phyloP scores from a whole-genome alignment of 2,888 invertebrate species.

The Acronicta leporina region DNA sequence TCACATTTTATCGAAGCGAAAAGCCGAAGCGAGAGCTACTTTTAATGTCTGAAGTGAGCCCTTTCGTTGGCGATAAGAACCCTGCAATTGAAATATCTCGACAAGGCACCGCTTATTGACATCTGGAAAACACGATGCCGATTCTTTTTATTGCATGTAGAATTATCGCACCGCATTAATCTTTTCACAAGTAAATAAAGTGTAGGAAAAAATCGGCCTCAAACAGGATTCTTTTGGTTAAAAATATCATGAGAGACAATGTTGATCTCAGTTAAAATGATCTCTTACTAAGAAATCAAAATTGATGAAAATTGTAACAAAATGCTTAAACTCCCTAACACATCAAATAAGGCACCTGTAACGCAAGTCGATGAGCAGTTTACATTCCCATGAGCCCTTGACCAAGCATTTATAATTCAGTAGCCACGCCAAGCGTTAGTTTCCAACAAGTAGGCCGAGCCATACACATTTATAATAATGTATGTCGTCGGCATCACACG shows the following conservation, averaged over 20 bases:
- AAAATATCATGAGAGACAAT: too few relatives aligned
- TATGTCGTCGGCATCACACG: slow-evolving; percentile 13
- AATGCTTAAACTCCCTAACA: slow-evolving; percentile 1
- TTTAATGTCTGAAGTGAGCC: slow-evolving; percentile 24
- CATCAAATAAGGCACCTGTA: slow-evolving; percentile 8
- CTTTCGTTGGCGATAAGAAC: slow-evolving; percentile 20
- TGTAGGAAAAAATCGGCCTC: too few relatives aligned
- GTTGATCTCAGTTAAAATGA: too few relatives aligned
- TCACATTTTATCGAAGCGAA: slow-evolving; percentile 19
- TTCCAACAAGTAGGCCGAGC: slow-evolving; percentile 20
- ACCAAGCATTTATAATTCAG: slow-evolving; percentile 38
- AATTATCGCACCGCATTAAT: too few relatives aligned
- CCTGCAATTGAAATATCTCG: slow-evolving; percentile 12
- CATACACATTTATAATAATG: slow-evolving; percentile 29
- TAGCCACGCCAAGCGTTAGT: slow-evolving; percentile 13
- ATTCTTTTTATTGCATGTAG: not conserved
- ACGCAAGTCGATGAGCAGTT: slow-evolving; percentile 17
- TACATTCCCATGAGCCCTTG: slow-evolving; percentile 22
- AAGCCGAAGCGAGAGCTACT: slow-evolving; percentile 30
- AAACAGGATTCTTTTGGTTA: too few relatives aligned
- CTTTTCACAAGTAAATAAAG: too few relatives aligned
- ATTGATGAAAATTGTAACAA: too few relatives aligned
- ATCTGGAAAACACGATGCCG: not conserved
- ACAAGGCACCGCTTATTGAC: not conserved
- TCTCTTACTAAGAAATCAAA: too few relatives aligned